A percentile compares a stretch with the other conserved stretches of the same genome.
Evolutionary conservation across 2,888 invertebrate species (phyloP).

Genomic region (Eupithecia centaureata): DNA sequence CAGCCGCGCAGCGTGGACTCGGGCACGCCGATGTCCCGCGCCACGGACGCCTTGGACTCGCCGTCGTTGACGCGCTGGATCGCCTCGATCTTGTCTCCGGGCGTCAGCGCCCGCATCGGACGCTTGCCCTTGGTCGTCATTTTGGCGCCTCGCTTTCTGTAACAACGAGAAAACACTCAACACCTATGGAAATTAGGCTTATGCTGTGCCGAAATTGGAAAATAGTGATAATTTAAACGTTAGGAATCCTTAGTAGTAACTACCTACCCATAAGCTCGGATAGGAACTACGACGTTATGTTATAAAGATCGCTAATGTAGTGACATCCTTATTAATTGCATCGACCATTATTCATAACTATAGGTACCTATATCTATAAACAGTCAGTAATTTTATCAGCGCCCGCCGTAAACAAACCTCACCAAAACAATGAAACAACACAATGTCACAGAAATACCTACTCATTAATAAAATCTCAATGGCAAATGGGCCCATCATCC

Average conservation of each 20-base stretch:
- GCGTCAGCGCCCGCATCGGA: constrained; percentile 90
- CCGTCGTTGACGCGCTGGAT: constrained; percentile 93
- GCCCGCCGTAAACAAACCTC: constrained; percentile 6
- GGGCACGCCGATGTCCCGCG: constrained; percentile 92
- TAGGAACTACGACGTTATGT: neutral
- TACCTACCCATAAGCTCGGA: too few relatives aligned
- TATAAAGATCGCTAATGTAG: neutral
- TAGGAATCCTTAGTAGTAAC: too few relatives aligned
- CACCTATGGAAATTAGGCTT: neutral
- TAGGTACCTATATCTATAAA: neutral
- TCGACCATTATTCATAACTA: neutral
- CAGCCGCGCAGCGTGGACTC: constrained; percentile 94
- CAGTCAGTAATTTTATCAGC: neutral
- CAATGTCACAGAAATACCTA: constrained; percentile 13
- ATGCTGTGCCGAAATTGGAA: neutral
- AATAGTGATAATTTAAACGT: neutral
- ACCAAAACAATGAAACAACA: constrained; percentile 14
- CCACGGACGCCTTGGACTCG: constrained; percentile 93
- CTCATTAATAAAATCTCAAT: constrained; percentile 9
- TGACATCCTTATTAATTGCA: neutral
- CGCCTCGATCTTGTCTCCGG: constrained; percentile 91
- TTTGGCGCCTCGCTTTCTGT: constrained; percentile 67
- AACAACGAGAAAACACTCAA: constrained; percentile 52
- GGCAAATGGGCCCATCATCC: constrained; percentile 8
- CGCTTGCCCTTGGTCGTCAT: constrained; percentile 91